These are phyloP conservation scores for Sebastes fasciatus DNA, from an alignment of 2,113 vertebrate species.

Conservation along the genomic window DNA sequence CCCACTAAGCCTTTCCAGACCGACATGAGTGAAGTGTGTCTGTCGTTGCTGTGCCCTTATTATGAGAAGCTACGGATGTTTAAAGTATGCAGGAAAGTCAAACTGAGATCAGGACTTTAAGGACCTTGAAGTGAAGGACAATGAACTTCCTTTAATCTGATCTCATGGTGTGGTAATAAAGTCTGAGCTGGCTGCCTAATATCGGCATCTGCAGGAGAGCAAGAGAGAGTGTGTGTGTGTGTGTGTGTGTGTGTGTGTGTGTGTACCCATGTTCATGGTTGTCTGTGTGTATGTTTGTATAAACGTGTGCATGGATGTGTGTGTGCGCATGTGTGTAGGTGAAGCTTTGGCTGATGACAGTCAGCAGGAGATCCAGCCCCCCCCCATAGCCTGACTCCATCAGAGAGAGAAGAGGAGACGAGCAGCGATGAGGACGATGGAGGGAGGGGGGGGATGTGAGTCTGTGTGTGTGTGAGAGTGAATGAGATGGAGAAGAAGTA, in stretches of 20 bases:
- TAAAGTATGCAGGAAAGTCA: too few species aligned
- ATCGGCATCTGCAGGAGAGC: constrained; percentile 22
- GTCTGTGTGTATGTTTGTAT: background rate
- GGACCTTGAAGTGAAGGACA: constrained; percentile 31
- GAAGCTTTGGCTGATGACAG: constrained; percentile 47
- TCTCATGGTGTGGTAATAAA: constrained; percentile 27
- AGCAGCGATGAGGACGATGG: constrained; percentile 35
- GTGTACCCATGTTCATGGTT: background rate
- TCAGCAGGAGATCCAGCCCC: constrained; percentile 44
- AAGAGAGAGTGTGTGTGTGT: background rate
- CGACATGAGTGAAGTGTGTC: too few species aligned
- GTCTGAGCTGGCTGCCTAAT: constrained; percentile 42
- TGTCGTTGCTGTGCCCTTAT: too few species aligned
- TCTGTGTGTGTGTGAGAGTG: background rate
- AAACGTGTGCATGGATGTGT: background rate
- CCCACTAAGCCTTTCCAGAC: too few species aligned
- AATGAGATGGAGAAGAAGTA: too few species aligned
- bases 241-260: background rate
- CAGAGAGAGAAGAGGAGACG: constrained; percentile 47
- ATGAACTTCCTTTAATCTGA: constrained; percentile 45
- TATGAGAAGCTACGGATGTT: too few species aligned
- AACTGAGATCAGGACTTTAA: constrained; percentile 3
- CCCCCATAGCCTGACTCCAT: constrained; percentile 43
- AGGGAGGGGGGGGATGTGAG: constrained; percentile 28
- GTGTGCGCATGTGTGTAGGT: constrained; percentile 3